Conservation (phyloP, 2,797 vertebrate genomes). For the Trichosurus vulpecula region DNA sequence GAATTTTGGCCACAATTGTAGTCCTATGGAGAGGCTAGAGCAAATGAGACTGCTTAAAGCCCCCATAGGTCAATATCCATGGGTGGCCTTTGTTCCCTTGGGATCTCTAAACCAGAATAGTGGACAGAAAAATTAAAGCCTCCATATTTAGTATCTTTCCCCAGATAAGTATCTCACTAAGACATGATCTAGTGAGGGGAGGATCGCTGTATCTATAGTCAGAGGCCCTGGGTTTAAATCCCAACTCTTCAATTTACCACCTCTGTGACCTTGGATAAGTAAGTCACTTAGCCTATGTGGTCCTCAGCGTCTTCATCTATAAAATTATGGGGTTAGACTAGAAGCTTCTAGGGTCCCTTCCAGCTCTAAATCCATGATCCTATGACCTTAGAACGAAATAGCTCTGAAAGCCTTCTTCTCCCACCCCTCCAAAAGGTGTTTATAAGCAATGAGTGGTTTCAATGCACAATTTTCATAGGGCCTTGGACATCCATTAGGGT, state of each 20-base stretch:
- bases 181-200: too few species aligned
- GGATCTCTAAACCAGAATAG: not conserved
- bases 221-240: not conserved
- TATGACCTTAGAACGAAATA: too few species aligned
- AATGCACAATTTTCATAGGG: too few species aligned
- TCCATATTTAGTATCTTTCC: too few species aligned
- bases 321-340: not conserved
- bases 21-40: not conserved
- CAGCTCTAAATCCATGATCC: too few species aligned
- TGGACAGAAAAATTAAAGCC: not conserved
- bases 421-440: too few species aligned
- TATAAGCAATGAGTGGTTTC: too few species aligned
- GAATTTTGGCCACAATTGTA: not conserved
- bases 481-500: too few species aligned
- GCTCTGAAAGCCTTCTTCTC: too few species aligned
- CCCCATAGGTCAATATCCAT: not conserved
- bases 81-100: not conserved
- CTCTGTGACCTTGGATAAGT: not conserved
- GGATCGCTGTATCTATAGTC: not conserved
- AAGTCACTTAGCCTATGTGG: not conserved
- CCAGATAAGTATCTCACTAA: too few species aligned
- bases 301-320: not conserved
- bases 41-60: not conserved
- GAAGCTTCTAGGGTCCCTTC: too few species aligned
- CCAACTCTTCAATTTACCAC: not conserved